Conservation (phyloP, 2,797 vertebrate genomes). For the Calcarius lapponicus region DNA sequence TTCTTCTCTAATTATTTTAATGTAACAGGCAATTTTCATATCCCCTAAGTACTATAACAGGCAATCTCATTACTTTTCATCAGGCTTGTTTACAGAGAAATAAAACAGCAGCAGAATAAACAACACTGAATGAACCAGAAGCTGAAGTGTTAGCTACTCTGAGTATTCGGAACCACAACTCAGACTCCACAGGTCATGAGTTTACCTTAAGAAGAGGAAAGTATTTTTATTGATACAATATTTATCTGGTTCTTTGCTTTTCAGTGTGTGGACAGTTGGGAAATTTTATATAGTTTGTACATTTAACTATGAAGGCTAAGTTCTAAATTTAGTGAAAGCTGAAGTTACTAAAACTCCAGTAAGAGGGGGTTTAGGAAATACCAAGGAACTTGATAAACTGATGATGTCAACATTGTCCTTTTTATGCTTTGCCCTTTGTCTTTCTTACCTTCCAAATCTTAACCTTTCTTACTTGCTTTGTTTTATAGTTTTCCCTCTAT, state of each 20-base stretch:
- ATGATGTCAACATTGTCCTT: neutral
- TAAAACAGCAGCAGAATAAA: constrained; percentile 10
- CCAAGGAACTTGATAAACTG: neutral
- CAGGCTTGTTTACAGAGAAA: constrained; percentile 30
- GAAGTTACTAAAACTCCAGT: neutral
- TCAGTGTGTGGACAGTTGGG: neutral
- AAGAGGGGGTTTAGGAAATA: neutral
- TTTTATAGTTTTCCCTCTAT: neutral
- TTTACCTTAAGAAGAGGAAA: neutral
- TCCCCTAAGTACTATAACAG: neutral
- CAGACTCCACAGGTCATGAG: neutral
- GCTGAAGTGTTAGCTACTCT: neutral
- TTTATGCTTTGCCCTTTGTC: neutral
- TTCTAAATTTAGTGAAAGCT: neutral
- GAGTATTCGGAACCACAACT: neutral
- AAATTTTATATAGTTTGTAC: neutral
- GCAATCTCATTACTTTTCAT: constrained; percentile 31
- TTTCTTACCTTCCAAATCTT: neutral
- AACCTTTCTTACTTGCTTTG: neutral
- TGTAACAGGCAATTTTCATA: constrained; percentile 27
- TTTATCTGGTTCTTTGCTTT: neutral
- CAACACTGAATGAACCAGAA: neutral
- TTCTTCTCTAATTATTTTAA: constrained; percentile 33
- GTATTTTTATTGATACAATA: neutral
- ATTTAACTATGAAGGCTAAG: neutral